Evolutionary conservation across 1,140 invertebrate genomes (phyloP).

Genomic region (Drosophila simulans): DNA sequence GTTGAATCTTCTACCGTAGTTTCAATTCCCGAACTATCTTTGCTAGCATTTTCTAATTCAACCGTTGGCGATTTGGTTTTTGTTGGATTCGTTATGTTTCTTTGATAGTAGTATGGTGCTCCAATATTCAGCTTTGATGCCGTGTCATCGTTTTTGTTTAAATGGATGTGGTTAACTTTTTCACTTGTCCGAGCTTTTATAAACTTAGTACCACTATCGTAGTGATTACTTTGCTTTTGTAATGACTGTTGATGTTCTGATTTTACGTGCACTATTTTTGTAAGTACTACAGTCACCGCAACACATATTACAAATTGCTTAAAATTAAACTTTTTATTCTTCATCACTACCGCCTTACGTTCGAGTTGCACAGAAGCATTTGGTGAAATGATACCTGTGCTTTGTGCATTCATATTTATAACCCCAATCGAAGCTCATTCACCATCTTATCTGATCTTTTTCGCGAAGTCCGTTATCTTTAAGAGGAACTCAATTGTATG

Average conservation of each 20-base stretch:
- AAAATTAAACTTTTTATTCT: not conserved
- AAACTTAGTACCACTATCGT: not conserved
- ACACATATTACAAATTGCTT: not conserved
- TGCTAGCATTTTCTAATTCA: not conserved
- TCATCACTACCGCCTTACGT: conserved; percentile 20
- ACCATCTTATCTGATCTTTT: conserved; percentile 37
- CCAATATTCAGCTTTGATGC: not conserved
- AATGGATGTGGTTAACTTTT: not conserved
- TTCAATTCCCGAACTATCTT: too few relatives aligned
- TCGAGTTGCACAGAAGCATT: conserved; percentile 15
- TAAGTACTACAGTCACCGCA: not conserved
- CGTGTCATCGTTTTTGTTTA: not conserved
- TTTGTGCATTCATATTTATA: conserved; percentile 40
- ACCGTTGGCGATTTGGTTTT: not conserved
- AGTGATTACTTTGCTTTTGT: not conserved
- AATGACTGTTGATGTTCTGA: not conserved
- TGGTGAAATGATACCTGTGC: conserved; percentile 25
- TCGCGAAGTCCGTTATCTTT: conserved; percentile 34
- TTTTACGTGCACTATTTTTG: not conserved
- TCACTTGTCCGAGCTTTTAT: not conserved
- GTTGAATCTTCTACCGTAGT: too few relatives aligned
- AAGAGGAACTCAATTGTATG: conserved; percentile 35
- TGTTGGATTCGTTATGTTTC: too few relatives aligned
- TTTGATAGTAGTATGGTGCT: not conserved
- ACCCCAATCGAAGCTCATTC: conserved; percentile 10